Conservation (phyloP, 37 sponge, comb jelly and placozoan species). For the Diacarnus erythraeanus region DNA sequence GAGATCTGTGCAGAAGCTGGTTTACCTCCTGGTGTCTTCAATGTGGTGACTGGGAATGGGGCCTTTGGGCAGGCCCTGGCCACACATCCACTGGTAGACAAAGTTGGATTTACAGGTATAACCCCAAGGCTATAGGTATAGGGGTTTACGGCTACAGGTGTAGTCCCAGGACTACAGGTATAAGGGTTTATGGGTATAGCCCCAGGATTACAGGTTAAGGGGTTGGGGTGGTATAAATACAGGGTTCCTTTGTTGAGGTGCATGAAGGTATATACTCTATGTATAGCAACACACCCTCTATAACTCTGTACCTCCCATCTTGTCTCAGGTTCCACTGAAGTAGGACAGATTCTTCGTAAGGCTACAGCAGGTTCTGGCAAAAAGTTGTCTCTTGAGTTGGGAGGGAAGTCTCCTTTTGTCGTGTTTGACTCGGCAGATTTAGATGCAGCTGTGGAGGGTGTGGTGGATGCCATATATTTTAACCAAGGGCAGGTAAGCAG, state of each 20-base stretch:
- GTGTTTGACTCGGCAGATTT: conserved; percentile 93
- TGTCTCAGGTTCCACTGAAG: conserved; percentile 52
- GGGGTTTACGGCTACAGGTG: too few relatives aligned
- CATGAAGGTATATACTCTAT: too few relatives aligned
- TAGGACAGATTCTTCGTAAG: conserved; percentile 84
- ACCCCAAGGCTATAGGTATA: conserved; percentile 67
- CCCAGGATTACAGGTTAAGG: too few relatives aligned
- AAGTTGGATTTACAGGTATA: conserved; percentile 94
- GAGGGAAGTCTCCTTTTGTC: conserved; percentile 92
- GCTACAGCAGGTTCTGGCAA: conserved; percentile 92
- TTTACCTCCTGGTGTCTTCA: conserved; percentile 92
- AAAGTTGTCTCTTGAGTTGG: conserved; percentile 87
- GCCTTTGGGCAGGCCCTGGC: conserved; percentile 86
- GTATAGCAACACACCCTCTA: too few relatives aligned
- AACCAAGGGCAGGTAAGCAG: conserved; percentile 96
- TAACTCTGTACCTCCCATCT: too few relatives aligned
- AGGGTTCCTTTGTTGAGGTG: too few relatives aligned
- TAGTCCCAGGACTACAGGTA: too few relatives aligned
- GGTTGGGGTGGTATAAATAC: too few relatives aligned
- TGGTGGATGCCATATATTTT: conserved; percentile 95
- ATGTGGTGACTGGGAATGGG: conserved; percentile 91
- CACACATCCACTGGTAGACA: conserved; percentile 84
- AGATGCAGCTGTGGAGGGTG: conserved; percentile 92
- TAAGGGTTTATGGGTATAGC: too few relatives aligned
- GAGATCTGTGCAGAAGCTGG: conserved; percentile 98